phyloP scores from a whole-genome alignment of 2,888 invertebrate species.

The Lymantria monacha region DNA sequence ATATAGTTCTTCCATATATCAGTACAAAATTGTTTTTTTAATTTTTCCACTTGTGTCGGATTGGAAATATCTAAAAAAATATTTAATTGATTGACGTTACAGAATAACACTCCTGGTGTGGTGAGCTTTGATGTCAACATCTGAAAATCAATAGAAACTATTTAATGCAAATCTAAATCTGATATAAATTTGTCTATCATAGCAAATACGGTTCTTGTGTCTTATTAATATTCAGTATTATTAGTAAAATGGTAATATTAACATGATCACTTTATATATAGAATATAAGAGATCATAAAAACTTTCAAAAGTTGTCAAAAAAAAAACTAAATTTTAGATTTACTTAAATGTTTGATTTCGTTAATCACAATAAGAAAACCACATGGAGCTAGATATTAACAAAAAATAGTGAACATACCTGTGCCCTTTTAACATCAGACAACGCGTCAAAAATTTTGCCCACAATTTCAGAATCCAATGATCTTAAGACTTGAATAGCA shows the following conservation, averaged over 20 bases:
- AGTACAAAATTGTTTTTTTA: slow-evolving; percentile 59
- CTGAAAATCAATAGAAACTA: slow-evolving; percentile 40
- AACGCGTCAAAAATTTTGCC: slow-evolving; percentile 66
- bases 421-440: slow-evolving; percentile 67
- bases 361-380: no score
- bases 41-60: slow-evolving; percentile 47
- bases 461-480: slow-evolving; percentile 50
- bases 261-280: no score
- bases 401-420: slow-evolving; percentile 45
- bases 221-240: no score
- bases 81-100: slow-evolving; percentile 57
- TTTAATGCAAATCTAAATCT: neutral
- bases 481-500: slow-evolving; percentile 51
- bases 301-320: no score
- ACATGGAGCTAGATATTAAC: neutral
- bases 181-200: no score
- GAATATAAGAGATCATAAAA: no score
- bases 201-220: no score
- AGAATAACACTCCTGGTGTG: slow-evolving; percentile 65
- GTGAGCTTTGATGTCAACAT: slow-evolving; percentile 65
- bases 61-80: slow-evolving; percentile 56
- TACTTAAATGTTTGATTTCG: no score
- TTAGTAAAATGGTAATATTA: no score
- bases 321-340: no score
- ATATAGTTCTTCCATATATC: slow-evolving; percentile 65